phyloP scores from a whole-genome alignment of 2,888 invertebrate species.

The Marronus borbonicus region DNA sequence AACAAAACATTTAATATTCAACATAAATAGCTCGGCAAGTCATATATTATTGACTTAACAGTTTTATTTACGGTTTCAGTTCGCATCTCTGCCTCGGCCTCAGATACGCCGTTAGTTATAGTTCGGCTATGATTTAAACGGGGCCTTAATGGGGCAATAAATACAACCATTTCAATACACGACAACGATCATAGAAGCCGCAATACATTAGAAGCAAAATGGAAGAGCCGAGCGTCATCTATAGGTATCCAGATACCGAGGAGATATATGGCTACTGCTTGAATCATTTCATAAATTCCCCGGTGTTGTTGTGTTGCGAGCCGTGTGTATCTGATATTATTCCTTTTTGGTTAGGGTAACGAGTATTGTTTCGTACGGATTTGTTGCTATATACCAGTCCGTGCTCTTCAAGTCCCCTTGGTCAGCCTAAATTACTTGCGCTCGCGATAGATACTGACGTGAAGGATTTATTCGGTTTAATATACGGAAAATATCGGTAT shows the following conservation, averaged over 20 bases:
- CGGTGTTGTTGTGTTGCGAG: conserved; percentile 52
- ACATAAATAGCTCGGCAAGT: conserved; percentile 53
- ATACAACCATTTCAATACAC: conserved; percentile 75
- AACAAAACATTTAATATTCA: conserved; percentile 53
- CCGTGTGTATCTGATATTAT: conserved; percentile 53
- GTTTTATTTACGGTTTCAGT: conserved; percentile 65
- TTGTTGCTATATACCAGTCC: conserved; percentile 20
- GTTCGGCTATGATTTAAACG: conserved; percentile 75
- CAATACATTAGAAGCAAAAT: conserved; percentile 68
- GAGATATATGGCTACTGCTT: conserved; percentile 63
- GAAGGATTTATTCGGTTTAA: conserved; percentile 37
- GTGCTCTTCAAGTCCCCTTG: conserved; percentile 44
- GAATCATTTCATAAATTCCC: conserved; percentile 65
- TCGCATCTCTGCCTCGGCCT: conserved; percentile 57
- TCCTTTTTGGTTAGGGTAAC: conserved; percentile 47
- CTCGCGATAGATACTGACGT: conserved; percentile 27
- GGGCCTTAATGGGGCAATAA: conserved; percentile 76
- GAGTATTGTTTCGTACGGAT: conserved; percentile 49
- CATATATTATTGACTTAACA: conserved; percentile 57
- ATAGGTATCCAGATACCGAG: conserved; percentile 63
- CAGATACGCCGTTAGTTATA: conserved; percentile 72
- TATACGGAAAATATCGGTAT: conserved; percentile 32
- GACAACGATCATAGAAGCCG: conserved; percentile 69
- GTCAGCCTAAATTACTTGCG: conserved; percentile 43
- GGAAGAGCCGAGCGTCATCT: conserved; percentile 64